Conservation (phyloP, 2,113 vertebrate genomes). For the Silurus meridionalis region DNA sequence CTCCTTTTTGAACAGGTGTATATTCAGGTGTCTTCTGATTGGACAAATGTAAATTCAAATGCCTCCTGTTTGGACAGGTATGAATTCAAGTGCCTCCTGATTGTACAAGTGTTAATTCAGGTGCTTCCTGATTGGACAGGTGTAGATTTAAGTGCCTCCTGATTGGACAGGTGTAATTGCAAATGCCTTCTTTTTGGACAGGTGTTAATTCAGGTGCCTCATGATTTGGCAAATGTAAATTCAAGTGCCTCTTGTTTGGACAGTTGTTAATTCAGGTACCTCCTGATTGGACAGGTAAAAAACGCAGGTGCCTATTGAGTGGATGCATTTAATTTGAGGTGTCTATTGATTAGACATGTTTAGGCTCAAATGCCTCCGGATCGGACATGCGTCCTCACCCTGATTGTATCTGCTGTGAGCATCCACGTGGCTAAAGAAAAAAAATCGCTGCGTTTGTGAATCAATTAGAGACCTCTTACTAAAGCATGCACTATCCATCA, state of each 20-base stretch:
- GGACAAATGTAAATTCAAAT: background rate
- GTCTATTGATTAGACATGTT: background rate
- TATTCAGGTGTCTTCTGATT: background rate
- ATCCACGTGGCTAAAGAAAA: background rate
- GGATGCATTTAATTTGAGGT: too few species aligned
- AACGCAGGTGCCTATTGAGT: too few species aligned
- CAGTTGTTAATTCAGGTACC: too few species aligned
- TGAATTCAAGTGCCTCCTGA: background rate
- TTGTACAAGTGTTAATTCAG: too few species aligned
- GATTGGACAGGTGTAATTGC: background rate
- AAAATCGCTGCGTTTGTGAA: background rate
- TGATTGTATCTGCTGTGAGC: background rate
- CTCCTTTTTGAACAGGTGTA: background rate
- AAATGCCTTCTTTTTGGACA: too few species aligned
- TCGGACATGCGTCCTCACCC: too few species aligned
- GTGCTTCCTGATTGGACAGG: too few species aligned
- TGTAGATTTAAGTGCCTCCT: background rate
- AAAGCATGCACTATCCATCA: background rate
- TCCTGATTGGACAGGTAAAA: too few species aligned
- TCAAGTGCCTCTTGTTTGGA: background rate
- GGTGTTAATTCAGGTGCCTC: too few species aligned
- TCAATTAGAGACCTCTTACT: conserved; percentile 12
- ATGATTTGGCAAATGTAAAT: too few species aligned
- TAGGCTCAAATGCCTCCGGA: too few species aligned
- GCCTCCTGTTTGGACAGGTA: background rate